Percentiles rank a stretch among this genome's conserved stretches.
Evolutionary conservation across 2,797 vertebrate species (phyloP).

Genomic region (Enteromius fasciolatus): DNA sequence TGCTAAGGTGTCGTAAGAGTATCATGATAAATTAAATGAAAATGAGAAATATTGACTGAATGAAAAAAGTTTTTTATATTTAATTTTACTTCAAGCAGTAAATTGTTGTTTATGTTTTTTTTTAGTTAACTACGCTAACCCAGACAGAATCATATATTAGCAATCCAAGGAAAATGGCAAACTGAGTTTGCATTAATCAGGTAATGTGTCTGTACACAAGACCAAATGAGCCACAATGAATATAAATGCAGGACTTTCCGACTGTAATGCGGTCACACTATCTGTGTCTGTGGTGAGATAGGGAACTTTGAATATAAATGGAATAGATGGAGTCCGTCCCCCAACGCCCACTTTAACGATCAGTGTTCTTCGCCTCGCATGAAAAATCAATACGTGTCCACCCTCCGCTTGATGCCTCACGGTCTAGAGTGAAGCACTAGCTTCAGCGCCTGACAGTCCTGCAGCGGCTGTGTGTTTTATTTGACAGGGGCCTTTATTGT

Average conservation of each 20-base stretch:
- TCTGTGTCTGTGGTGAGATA: background rate
- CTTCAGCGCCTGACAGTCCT: conserved; percentile 26
- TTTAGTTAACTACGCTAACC: background rate
- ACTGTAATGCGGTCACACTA: background rate
- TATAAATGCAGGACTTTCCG: background rate
- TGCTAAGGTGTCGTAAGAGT: background rate
- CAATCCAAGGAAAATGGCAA: background rate
- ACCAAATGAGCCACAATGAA: background rate
- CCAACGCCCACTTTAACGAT: conserved; percentile 45
- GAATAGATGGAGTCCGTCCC: conserved; percentile 29
- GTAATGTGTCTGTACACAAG: background rate
- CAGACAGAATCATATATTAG: background rate
- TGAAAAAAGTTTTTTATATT: background rate
- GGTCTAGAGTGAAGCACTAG: conserved; percentile 11
- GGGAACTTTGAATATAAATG: conserved; percentile 34
- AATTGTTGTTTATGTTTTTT: background rate
- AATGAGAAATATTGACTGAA: background rate
- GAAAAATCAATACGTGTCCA: conserved; percentile 47
- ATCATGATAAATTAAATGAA: background rate
- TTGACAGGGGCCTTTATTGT: conserved; percentile 31
- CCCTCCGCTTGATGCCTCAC: conserved; percentile 33
- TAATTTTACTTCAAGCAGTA: background rate
- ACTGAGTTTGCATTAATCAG: background rate
- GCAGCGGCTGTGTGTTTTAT: conserved; percentile 23
- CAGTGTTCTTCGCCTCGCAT: conserved; percentile 20